Evolutionary conservation across 2,113 vertebrate genomes (phyloP).

Genomic region (Melanerpes aurifrons): DNA sequence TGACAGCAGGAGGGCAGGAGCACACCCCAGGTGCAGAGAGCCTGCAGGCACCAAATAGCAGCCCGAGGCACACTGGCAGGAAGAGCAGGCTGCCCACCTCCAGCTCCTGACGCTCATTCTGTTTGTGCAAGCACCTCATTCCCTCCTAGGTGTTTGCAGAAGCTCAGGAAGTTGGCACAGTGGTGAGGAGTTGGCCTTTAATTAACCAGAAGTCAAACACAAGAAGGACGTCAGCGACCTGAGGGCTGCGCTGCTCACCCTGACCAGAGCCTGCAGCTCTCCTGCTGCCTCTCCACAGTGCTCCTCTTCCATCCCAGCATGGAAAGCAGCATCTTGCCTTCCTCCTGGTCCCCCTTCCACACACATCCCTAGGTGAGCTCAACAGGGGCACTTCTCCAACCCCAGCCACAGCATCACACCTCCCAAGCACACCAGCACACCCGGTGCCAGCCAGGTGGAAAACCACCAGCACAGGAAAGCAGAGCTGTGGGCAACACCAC

Average conservation of each 20-base stretch:
- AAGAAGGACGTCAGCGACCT: background rate
- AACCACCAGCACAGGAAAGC: background rate
- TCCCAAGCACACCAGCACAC: accelerated
- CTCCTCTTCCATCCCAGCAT: accelerated
- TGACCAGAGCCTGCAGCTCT: background rate
- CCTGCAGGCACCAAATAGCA: background rate
- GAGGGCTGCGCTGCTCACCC: background rate
- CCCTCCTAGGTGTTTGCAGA: constrained; percentile 33
- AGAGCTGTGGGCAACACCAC: background rate
- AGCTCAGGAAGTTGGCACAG: background rate
- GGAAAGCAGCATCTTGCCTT: background rate
- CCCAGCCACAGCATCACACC: accelerated
- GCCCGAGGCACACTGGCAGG: background rate
- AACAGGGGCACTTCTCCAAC: background rate
- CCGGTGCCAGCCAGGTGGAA: background rate
- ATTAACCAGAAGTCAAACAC: constrained; percentile 20
- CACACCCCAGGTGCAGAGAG: background rate
- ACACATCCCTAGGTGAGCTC: accelerated
- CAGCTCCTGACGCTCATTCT: background rate
- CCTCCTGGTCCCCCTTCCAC: background rate
- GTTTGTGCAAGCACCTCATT: background rate
- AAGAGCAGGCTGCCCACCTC: background rate
- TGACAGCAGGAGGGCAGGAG: background rate
- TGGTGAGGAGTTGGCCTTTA: background rate
- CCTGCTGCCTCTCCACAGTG: accelerated